Evolutionary conservation across 1,140 invertebrate species (phyloP), one percentile per base, ranked within the genome.

Genomic region (Tetragonula clypearis): DNA sequence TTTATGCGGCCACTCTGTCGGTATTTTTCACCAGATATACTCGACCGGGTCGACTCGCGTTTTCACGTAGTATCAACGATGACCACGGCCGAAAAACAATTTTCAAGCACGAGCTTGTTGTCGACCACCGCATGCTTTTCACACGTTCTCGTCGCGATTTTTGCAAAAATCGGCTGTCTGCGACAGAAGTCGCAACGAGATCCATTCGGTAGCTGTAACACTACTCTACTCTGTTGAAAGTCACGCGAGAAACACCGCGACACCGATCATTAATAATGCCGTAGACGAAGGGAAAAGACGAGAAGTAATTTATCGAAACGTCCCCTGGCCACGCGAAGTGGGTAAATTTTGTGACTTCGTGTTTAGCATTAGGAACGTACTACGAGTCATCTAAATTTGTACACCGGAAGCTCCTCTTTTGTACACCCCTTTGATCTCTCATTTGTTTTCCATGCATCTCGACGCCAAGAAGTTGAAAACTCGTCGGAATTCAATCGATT

Each of bases 1-100:
- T 84, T 84, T 79, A 84, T 77, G 53, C 62, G 73, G 23, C 53
- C 74, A 62, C 49, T 75, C 56, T 23, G 30, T 30, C 30, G 56
- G 9, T 82, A 82, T 82, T 75, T 82, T 82, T 75, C 79, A 80
- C 15, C 62, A n/a, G 19, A 49, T 49, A 49, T 49, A 79, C 60
- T 23, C 35, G 76, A n/a, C 35, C 23, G 55, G 35, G 19, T 30
- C 21, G 14, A 30, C 30, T 30, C 23, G 17, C 58, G 14, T 56
- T 30, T 30, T 17, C 21, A n/a, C 19, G 19, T 21, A 49, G 55
- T 35, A 76, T 76, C 55, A 60, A 58, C 56, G 30, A 21, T 6
- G 41, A 49, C n/a, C 62, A 6, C 17, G 23, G 23, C 35, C 68
- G 68, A 72, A 65, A 82, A 82, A 62, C 79, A 82, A 74, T 82